phyloP scores from a whole-genome alignment of 2,797 vertebrate species.

The Pogonophryne albipinna region DNA sequence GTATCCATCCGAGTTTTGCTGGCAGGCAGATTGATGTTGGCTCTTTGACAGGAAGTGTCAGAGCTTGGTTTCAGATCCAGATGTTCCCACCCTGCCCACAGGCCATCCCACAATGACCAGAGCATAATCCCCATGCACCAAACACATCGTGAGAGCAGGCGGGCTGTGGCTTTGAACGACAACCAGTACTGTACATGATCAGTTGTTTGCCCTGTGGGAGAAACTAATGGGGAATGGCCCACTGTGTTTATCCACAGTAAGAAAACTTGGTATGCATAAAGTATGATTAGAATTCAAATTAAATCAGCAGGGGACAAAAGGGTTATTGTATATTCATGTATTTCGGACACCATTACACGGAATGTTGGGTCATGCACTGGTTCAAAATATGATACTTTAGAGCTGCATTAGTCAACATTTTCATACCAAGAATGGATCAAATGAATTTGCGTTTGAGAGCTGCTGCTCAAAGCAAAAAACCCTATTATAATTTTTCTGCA shows the following conservation, averaged over 20 bases:
- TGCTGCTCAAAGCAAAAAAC: background rate
- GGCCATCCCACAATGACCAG: conserved; percentile 36
- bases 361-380: background rate
- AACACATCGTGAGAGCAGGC: conserved; percentile 29
- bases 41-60: conserved; percentile 35
- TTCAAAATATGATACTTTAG: background rate
- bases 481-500: background rate
- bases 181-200: conserved; percentile 24
- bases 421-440: background rate
- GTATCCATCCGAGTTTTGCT: conserved; percentile 39
- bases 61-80: conserved; percentile 50
- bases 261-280: conserved; percentile 2
- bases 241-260: conserved; percentile 1
- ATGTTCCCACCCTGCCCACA: conserved; percentile 57
- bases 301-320: conserved; percentile 5
- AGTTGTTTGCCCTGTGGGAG: conserved; percentile 19
- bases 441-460: background rate
- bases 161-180: conserved; percentile 21
- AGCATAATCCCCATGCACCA: conserved; percentile 19
- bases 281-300: background rate
- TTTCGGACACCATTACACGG: background rate
- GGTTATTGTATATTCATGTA: background rate
- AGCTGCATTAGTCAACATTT: background rate
- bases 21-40: conserved; percentile 47
- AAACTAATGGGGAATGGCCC: conserved; percentile 11